Conservation (phyloP, 2,797 vertebrate species). For the Erithacus rubecula region DNA sequence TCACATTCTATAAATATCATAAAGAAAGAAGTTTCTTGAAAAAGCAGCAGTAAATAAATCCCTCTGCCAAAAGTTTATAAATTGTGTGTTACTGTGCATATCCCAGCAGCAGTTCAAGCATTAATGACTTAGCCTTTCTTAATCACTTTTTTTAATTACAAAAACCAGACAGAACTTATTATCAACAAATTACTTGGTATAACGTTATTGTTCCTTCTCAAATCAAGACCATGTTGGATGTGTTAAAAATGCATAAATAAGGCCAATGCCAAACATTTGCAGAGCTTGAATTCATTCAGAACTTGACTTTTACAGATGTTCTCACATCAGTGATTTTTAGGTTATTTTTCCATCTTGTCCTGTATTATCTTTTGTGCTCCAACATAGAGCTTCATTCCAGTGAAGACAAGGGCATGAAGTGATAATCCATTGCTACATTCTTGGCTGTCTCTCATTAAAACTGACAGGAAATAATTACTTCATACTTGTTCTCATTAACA, state of each 20-base stretch:
- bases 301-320: not conserved
- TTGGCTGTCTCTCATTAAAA: slow-evolving; percentile 8
- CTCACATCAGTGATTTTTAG: not conserved
- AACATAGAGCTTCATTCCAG: not conserved
- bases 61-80: slow-evolving; percentile 35
- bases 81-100: not conserved
- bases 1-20: not conserved
- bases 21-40: not conserved
- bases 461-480: not conserved
- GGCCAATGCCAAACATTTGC: not conserved
- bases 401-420: not conserved
- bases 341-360: not conserved
- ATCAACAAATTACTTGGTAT: slow-evolving; percentile 42
- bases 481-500: slow-evolving; percentile 3
- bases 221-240: not conserved
- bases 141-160: slow-evolving; percentile 57
- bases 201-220: slow-evolving; percentile 37
- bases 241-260: slow-evolving; percentile 8
- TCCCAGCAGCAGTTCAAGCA: not conserved
- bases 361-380: not conserved
- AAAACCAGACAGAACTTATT: slow-evolving; percentile 39
- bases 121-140: slow-evolving; percentile 37
- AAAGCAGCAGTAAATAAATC: slow-evolving; percentile 31
- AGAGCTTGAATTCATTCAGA: not conserved
- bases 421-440: not conserved